phyloP scores from a whole-genome alignment of 2,113 vertebrate species.

The Sylvietta virens region DNA sequence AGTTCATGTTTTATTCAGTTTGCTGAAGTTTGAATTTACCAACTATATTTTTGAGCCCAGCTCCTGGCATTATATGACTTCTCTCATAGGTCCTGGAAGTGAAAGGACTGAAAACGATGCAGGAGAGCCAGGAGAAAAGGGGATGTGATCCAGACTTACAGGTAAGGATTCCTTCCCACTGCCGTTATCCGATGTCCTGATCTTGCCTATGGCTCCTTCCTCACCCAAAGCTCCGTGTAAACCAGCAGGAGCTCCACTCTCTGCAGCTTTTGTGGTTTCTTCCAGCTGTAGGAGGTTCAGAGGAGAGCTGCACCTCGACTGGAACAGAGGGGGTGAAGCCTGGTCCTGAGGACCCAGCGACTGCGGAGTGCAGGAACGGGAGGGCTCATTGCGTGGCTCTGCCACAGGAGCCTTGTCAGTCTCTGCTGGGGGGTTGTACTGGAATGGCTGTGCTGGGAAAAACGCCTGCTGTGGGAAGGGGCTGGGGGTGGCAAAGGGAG shows the following conservation, averaged over 20 bases:
- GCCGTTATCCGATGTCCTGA: constrained; percentile 20
- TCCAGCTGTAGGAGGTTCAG: constrained; percentile 92
- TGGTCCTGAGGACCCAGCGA: constrained; percentile 60
- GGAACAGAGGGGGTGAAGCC: constrained; percentile 81
- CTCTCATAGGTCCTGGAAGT: neutral
- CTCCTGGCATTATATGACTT: neutral
- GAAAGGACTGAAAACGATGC: neutral
- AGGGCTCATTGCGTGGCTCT: constrained; percentile 61
- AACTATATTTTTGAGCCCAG: neutral
- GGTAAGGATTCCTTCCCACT: constrained; percentile 55
- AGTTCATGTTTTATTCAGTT: neutral
- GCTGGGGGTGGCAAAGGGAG: constrained; percentile 60
- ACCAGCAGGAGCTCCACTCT: neutral
- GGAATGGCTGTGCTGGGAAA: constrained; percentile 64
- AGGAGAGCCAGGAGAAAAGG: neutral
- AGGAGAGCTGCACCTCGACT: constrained; percentile 91
- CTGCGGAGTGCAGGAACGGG: constrained; percentile 75
- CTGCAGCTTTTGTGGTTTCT: constrained; percentile 78
- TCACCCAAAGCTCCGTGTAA: constrained; percentile 34
- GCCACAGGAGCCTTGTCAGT: constrained; percentile 44
- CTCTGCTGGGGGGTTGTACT: constrained; percentile 60
- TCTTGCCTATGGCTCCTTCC: constrained; percentile 51
- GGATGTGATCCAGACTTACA: constrained; percentile 47
- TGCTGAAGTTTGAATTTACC: neutral
- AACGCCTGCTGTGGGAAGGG: constrained; percentile 56